Evolutionary conservation across 2,888 invertebrate genomes (phyloP), one percentile per base, ranked within the genome.

Genomic region (Cremastinae sp.): DNA sequence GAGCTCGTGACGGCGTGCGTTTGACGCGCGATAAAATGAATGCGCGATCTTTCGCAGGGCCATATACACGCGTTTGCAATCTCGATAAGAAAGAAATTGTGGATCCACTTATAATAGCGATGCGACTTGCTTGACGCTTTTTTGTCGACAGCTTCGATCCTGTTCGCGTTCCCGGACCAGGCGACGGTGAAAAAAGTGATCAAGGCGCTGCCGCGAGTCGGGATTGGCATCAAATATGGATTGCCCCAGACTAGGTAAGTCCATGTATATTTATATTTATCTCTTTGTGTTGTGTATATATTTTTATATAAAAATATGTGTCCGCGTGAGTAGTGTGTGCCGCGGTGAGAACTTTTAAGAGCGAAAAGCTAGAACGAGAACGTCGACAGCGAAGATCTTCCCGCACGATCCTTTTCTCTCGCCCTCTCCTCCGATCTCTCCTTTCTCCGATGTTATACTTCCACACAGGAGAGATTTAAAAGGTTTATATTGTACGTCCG

Each of bases 151-250:
- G 98, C 98, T 62, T 99, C 99, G 71, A 97, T 99, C 89, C 95
- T 99, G 94, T 98, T 99, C 92, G 97, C 98, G 81, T 98, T 99
- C 90, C 96, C 97, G 83, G 98, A 99, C 91, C 98, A 98, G 91
- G 94, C 95, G 81, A 98, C 98, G 55, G 98, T 99, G 87, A 98
- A 98, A 92, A 97, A 98, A 91, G 98, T 99, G 83, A 98, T 99
- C 91, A 98, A 98, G 90, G 97, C 97, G 1, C 92, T 99, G 84
- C 99, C 99, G 0, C 92, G 98, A 74, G 98, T 99, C 79, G 99
- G 99, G 8, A 98, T 99, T 59, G 99, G 99, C 86, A 98, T 99
- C 91, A 99, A 99, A 91, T 99, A 99, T 90, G 99, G 99, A 85
- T 97, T 99, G 87, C 97, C 98, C 64, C 99, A 99, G 92, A 98